Base-by-base conservation (phyloP, 2,797 vertebrate genomes). In the Kryptolebias ocellatus region DNA sequence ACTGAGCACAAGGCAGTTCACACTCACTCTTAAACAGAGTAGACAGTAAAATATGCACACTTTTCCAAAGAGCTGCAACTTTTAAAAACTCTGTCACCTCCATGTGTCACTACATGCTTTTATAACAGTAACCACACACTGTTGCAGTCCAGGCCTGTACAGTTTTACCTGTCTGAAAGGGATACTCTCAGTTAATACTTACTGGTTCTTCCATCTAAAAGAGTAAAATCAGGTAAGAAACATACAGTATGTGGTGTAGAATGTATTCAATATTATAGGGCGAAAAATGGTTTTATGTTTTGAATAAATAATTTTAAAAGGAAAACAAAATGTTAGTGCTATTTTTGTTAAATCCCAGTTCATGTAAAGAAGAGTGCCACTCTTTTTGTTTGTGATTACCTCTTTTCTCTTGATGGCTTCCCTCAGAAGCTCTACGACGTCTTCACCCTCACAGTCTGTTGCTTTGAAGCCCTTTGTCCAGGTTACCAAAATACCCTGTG, bases 401-500 rank as follows among this genome's bases (percentile, higher is more conserved):
- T 98, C 97, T 94, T 96, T 95, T 81, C 97, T 95, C 90, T 98
- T 98, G 81, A 99, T 95, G 0, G 96, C 98, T 5, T 99, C 98
- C 72, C 95, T 93, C 24, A 99, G 93, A 64, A 99, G 95, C 83
- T 93, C 94, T 18, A 96, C 97, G 31, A 99, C 96, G 8, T 99
- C 96, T 20, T 98, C 95, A 1, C 98, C 98, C 89, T 97, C 98
- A 0, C 98, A 99, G 90, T 99, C 97, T 2, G 96, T 97, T 60
- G 97, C 95, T 89, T 97, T 99, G 87, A 99, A 99, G 39, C 98
- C 98, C 91, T 99, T 99, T 62, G 98, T 99, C 98, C 98, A 99
- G 16, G 95, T 99, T 34, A 99, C 90, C 20, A 99, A 93, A 65
- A 95, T 96, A 17, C 98, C 98, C 98, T 99, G 87, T n/a, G 68